Evolutionary conservation across 2,797 vertebrate species (phyloP).

Genomic region (Hydrocynus forskahlii): DNA sequence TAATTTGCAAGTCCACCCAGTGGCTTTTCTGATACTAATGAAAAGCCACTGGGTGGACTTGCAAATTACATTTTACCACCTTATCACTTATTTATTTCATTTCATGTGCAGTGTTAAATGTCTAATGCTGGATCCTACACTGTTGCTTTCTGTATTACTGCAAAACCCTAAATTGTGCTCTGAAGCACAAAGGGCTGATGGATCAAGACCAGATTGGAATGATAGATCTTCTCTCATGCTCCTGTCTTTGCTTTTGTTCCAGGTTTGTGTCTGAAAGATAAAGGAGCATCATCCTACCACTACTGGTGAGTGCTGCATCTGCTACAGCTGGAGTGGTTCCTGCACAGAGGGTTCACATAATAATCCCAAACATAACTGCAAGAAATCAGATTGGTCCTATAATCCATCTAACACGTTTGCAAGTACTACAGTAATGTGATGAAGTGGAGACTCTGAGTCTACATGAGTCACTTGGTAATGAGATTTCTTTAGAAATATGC

Average conservation of each 20-base stretch:
- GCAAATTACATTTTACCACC: too few species aligned
- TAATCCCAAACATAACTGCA: too few species aligned
- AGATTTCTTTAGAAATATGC: too few species aligned
- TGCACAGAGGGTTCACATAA: conserved; percentile 1
- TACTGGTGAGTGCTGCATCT: conserved; percentile 63
- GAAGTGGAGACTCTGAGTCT: too few species aligned
- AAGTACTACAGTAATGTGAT: too few species aligned
- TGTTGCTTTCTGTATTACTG: neutral
- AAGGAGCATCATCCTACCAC: conserved; percentile 36
- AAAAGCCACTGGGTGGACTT: too few species aligned
- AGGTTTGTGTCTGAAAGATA: conserved; percentile 49
- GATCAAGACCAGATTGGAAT: neutral
- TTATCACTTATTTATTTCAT: neutral
- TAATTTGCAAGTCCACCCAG: too few species aligned
- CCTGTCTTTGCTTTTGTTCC: conserved; percentile 43
- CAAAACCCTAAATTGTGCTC: neutral
- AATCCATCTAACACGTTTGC: too few species aligned
- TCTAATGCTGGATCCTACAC: neutral
- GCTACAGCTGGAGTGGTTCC: neutral
- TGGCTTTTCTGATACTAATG: too few species aligned
- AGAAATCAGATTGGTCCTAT: too few species aligned
- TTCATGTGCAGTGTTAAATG: neutral
- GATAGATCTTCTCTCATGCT: conserved; percentile 2
- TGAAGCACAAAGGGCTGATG: neutral
- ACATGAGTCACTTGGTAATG: too few species aligned